Evolutionary conservation across 2,113 vertebrate genomes (phyloP), one percentile per base, ranked within the genome.

Genomic region (Beaufortia kweichowensis): DNA sequence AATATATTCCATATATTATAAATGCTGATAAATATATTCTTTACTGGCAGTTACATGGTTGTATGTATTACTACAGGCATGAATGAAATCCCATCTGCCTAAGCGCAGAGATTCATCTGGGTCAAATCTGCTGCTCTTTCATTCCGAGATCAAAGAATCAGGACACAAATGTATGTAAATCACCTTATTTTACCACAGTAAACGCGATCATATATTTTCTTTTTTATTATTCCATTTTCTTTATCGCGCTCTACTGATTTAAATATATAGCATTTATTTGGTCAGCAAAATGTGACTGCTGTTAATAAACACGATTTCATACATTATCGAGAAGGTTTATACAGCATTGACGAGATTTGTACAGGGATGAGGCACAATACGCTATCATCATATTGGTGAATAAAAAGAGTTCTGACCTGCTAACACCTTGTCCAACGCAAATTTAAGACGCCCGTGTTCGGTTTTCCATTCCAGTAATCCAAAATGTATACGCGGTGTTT

Each of bases 321-420:
- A 15, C 12, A 41, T 61, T 46, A 19, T 11, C 3, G 17, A 74
- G 21, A 19, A n/a, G 56, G 50, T 41, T 73, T 61, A 14, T 15
- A 46, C 21, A 48, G 39, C 46, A 48, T 14, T 11, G 17, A 29
- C 11, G 39, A 11, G 39, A 73, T 71, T 71, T 41, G 68, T 31
- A 73, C 39, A 43, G 26, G 39, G 46, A 43, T 19, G 6, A 48
- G n/a, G 28, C 56, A n/a, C 33, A 12, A 43, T 50, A 55, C 66
- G 46, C 43, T 28, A 35, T 21, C 12, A 14, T 57, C 53, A n/a
- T 41, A 29, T 21, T 0, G 4, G n/a, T 53, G 8, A n/a, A 71
- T 5, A 61, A 48, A 71, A 55, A 31, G 46, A 28, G 55, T 64
- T 50, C 67, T 63, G 11, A 71, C 76, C 76, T 6, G 67, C 48